phyloP scores from a whole-genome alignment of 1,140 invertebrate species.

The Drosophila pandora region DNA sequence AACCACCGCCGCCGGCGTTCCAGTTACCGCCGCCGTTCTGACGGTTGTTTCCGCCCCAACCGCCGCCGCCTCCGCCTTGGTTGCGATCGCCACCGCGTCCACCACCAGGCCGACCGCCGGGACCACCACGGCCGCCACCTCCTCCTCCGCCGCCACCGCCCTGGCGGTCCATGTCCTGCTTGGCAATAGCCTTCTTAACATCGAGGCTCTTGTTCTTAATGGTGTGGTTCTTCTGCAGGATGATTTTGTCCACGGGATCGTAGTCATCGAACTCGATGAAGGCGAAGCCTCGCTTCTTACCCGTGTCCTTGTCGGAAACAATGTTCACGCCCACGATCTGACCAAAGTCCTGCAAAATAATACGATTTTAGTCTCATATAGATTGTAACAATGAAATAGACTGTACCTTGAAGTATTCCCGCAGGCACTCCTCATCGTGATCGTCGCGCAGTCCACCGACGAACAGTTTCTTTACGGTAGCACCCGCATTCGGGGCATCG shows the following conservation, averaged over 20 bases:
- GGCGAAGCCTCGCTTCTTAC: conserved; percentile 97
- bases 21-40: conserved; percentile 84
- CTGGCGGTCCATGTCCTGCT: conserved; percentile 88
- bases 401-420: conserved; percentile 90
- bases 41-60: conserved; percentile 69
- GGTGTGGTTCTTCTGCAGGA: conserved; percentile 90
- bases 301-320: conserved; percentile 95
- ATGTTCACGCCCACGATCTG: conserved; percentile 93
- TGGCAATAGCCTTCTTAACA: conserved; percentile 91
- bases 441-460: conserved; percentile 97
- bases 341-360: conserved; percentile 87
- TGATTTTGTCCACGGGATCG: conserved; percentile 98
- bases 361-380: background rate
- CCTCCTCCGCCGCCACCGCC: conserved; percentile 66
- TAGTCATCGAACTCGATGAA: conserved; percentile 99
- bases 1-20: conserved; percentile 84
- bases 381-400: background rate
- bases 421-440: conserved; percentile 93
- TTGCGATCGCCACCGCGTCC: conserved; percentile 64
- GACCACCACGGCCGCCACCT: conserved; percentile 43
- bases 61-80: conserved; percentile 62
- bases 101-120: conserved; percentile 52
- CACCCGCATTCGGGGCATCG: conserved; percentile 94
- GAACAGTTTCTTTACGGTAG: conserved; percentile 97
- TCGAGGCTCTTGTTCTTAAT: conserved; percentile 91